These are phyloP conservation scores for Pocillopora grandis DNA, from an alignment of 92 coral and sea anemone genomes.

Conservation along the genomic window DNA sequence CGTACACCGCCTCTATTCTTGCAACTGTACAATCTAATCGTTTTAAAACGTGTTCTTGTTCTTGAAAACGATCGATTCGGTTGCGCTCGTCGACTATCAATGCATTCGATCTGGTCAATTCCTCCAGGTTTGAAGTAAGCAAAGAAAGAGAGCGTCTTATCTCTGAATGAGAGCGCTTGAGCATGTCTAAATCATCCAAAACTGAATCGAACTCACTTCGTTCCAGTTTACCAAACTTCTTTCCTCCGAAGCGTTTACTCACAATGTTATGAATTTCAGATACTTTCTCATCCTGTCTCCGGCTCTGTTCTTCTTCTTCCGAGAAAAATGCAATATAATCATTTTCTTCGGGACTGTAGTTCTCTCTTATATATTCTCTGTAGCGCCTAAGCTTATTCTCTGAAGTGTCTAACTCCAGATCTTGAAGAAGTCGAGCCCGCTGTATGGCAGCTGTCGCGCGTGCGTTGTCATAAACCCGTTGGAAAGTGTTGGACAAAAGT, in stretches of 20 bases:
- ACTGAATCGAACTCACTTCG: slow-evolving; percentile 49
- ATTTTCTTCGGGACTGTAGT: slow-evolving; percentile 71
- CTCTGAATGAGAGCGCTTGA: slow-evolving; percentile 34
- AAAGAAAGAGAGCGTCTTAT: slow-evolving; percentile 13
- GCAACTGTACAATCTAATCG: slow-evolving; percentile 11
- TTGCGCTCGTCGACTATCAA: slow-evolving; percentile 14
- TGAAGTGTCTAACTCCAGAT: slow-evolving; percentile 62
- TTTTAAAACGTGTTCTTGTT: slow-evolving; percentile 1
- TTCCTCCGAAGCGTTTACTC: slow-evolving; percentile 56
- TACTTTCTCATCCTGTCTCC: slow-evolving; percentile 50
- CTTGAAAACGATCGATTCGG: neutral
- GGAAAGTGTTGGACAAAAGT: slow-evolving; percentile 80
- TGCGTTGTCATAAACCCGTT: slow-evolving; percentile 84
- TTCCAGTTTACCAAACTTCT: slow-evolving; percentile 58
- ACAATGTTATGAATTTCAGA: slow-evolving; percentile 48
- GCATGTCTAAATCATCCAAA: slow-evolving; percentile 40
- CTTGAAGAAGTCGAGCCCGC: slow-evolving; percentile 77
- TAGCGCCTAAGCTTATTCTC: slow-evolving; percentile 45
- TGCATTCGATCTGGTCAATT: slow-evolving; percentile 9
- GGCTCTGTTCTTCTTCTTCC: slow-evolving; percentile 54
- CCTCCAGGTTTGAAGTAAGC: slow-evolving; percentile 27
- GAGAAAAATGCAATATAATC: slow-evolving; percentile 37
- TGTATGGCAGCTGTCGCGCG: slow-evolving; percentile 79
- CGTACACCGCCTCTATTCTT: slow-evolving; percentile 32
- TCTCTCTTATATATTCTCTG: slow-evolving; percentile 50